Evolutionary conservation across 2,797 vertebrate species (phyloP), one percentile per base, ranked within the genome.

Genomic region (Mormyrus proboscirostris): DNA sequence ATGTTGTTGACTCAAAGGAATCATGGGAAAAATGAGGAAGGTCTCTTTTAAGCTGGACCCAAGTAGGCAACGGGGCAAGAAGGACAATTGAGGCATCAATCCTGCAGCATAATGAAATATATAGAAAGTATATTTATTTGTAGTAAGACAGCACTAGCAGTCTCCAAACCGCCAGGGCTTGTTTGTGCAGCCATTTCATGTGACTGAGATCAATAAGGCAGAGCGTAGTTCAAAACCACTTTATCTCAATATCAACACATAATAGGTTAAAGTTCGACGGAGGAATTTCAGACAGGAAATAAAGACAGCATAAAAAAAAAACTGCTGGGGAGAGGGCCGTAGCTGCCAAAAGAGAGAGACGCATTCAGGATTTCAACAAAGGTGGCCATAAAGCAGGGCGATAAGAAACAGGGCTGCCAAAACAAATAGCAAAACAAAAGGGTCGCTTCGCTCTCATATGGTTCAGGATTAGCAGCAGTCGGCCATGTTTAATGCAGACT

Each of bases 231-330:
- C 69, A 41, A 76, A 89, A 59, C 38, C 50, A 44, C 69, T 89
- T 88, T 89, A 87, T 89, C 85, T 87, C 89, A 87, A 87, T 73
- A 88, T 87, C 89, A 89, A 88, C 89, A 87, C 50, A 82, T 44
- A 88, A 57, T 41, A 53, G 65, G 89, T 79, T 41, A 47, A 55
- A 87, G 89, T 57, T 87, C 62, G 33, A 19, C 50, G 12, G 7
- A 82, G 65, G 85, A 89, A 87, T 87, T 89, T 89, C 87, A 59
- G 86, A 88, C 84, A 59, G 89, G 89, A 89, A 89, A 87, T 59
- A 29, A 65, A n/a, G 19, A n/a, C 29, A 8, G 41, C 85, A 82
- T 87, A 41, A 87, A 38, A 44, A 69, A 62, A 73, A 51, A 41
- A 59, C 12, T 9, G 3, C 22, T 4, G 73, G 47, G 51, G 38